Evolutionary conservation across 2,797 vertebrate genomes (phyloP).

Genomic region (Lagorchestes hirsutus): DNA sequence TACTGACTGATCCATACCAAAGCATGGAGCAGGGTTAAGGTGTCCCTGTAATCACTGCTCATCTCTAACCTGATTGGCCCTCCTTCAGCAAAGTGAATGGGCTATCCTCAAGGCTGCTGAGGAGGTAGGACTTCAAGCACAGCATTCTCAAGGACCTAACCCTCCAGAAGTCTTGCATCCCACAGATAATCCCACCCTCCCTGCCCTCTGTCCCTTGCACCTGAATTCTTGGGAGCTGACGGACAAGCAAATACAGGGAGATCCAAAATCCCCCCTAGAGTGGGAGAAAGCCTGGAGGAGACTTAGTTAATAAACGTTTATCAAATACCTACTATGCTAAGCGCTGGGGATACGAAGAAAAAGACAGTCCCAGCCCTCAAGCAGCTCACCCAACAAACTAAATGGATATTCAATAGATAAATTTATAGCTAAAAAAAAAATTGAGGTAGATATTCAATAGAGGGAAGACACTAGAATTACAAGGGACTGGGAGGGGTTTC

Average conservation of each 20-base stretch:
- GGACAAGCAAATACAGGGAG: background rate
- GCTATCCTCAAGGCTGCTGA: background rate
- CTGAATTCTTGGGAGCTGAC: background rate
- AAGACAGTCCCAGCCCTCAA: background rate
- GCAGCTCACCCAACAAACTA: background rate
- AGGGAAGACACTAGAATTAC: background rate
- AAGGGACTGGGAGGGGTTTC: background rate
- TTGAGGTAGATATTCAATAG: background rate
- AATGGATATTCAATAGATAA: no score
- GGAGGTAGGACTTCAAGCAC: no score
- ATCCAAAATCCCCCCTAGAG: background rate
- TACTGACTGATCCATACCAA: background rate
- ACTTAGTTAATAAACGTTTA: background rate
- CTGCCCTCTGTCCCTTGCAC: background rate
- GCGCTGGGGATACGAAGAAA: background rate
- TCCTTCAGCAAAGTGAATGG: background rate
- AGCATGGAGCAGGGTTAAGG: background rate
- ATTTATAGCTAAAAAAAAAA: no score
- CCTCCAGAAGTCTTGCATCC: background rate
- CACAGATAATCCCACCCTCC: background rate
- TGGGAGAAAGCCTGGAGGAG: background rate
- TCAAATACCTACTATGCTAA: background rate
- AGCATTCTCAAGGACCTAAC: background rate
- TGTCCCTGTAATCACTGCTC: background rate
- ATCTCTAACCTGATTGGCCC: background rate